Evolutionary conservation across 2,797 vertebrate species (phyloP).

Genomic region (Rachycentron canadum): DNA sequence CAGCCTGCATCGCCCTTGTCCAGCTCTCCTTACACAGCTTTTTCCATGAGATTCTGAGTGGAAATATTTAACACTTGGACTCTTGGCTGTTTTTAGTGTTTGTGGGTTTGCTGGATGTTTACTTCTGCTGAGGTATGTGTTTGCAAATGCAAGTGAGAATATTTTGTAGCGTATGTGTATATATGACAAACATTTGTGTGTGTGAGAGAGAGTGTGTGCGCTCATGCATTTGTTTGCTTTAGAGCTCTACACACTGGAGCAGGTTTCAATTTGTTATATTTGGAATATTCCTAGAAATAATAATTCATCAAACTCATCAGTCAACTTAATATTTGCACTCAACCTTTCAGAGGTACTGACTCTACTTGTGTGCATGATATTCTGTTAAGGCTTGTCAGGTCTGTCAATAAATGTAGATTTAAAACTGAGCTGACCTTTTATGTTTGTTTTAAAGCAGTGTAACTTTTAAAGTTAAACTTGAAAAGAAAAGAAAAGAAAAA

Average conservation of each 20-base stretch:
- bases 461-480: not conserved
- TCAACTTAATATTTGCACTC: slow-evolving; percentile 39
- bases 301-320: slow-evolving; percentile 38
- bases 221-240: slow-evolving; percentile 9
- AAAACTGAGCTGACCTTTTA: not conserved
- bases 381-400: not conserved
- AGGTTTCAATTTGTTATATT: slow-evolving; percentile 39
- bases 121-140: slow-evolving; percentile 60
- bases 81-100: slow-evolving; percentile 55
- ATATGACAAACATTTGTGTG: slow-evolving; percentile 15
- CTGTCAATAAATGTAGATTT: slow-evolving; percentile 3
- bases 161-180: slow-evolving; percentile 39
- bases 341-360: slow-evolving; percentile 30
- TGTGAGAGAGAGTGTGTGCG: not conserved
- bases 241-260: slow-evolving; percentile 24
- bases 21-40: not conserved
- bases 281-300: slow-evolving; percentile 49
- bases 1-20: slow-evolving; percentile 3
- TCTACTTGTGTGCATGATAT: slow-evolving; percentile 15
- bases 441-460: too few species aligned
- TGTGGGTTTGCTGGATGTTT: slow-evolving; percentile 60
- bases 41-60: slow-evolving; percentile 27
- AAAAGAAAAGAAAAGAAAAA: not conserved
- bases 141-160: slow-evolving; percentile 58
- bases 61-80: slow-evolving; percentile 59